These are phyloP conservation scores for Galaxias olidus DNA, from an alignment of 2,797 vertebrate species.

Conservation along the genomic window DNA sequence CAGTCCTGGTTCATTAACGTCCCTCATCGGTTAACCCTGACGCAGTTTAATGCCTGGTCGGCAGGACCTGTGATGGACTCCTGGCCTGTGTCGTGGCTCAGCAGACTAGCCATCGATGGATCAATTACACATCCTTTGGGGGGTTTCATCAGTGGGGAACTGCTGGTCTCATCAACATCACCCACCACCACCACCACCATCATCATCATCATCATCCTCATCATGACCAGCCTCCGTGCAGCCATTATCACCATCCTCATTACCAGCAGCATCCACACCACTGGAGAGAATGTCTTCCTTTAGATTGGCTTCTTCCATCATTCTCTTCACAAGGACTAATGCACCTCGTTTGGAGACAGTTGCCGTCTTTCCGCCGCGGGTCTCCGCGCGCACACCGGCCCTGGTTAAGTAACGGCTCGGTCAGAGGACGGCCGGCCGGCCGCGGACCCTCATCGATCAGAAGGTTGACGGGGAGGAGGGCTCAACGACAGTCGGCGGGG, in stretches of 20 bases:
- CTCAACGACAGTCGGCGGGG: constrained; percentile 20
- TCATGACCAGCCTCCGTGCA: not conserved
- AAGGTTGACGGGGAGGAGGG: constrained; percentile 27
- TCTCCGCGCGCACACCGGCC: too few species aligned
- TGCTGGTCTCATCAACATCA: constrained; percentile 43
- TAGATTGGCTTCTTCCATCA: not conserved
- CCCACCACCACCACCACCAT: constrained; percentile 36
- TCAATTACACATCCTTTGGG: constrained; percentile 37
- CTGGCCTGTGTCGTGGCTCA: constrained; percentile 51
- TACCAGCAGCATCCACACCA: not conserved
- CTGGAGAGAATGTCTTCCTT: not conserved
- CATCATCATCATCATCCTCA: constrained; percentile 35
- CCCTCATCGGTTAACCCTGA: too few species aligned
- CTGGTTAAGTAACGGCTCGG: constrained; percentile 2
- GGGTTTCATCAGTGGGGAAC: constrained; percentile 41
- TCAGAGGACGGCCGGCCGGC: constrained; percentile 34
- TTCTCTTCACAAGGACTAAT: constrained; percentile 11
- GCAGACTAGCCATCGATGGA: constrained; percentile 53
- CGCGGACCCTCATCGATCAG: constrained; percentile 57
- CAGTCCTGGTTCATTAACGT: too few species aligned
- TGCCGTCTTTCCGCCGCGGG: not conserved
- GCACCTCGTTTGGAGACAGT: constrained; percentile 37
- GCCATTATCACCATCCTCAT: not conserved
- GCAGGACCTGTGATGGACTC: constrained; percentile 45
- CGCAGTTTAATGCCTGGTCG: too few species aligned